Evolutionary conservation across 2,113 vertebrate genomes (phyloP).

Genomic region (Sinosuthora webbiana): DNA sequence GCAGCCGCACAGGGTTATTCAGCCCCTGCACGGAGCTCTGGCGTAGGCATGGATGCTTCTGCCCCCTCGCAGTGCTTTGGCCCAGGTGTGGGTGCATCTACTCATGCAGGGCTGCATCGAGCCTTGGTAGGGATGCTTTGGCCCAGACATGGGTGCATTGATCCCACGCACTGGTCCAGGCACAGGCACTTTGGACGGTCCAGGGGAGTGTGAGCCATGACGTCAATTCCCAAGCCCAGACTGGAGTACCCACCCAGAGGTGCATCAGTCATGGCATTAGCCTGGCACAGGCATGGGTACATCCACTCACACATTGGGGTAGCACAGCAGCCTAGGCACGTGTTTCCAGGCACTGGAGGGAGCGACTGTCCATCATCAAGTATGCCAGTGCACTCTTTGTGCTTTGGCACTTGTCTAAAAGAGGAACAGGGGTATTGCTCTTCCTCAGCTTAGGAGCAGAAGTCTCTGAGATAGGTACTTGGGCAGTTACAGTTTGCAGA

Average conservation of each 20-base stretch:
- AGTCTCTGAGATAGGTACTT: background rate
- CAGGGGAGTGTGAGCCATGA: background rate
- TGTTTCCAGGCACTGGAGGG: background rate
- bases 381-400: background rate
- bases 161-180: background rate
- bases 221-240: accelerated
- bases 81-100: background rate
- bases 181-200: background rate
- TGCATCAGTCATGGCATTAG: background rate
- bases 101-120: background rate
- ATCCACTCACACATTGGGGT: accelerated
- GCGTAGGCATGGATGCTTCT: background rate
- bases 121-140: background rate
- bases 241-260: no score
- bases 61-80: accelerated
- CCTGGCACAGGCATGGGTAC: accelerated
- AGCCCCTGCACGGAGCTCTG: background rate
- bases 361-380: background rate
- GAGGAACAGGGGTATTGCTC: background rate
- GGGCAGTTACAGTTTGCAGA: background rate
- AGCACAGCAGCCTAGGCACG: background rate
- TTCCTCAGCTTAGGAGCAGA: background rate
- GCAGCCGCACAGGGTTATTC: background rate
- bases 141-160: background rate
- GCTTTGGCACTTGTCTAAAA: background rate